Evolutionary conservation across 1,140 invertebrate genomes (phyloP).

Genomic region (Drosophila ohnishii): DNA sequence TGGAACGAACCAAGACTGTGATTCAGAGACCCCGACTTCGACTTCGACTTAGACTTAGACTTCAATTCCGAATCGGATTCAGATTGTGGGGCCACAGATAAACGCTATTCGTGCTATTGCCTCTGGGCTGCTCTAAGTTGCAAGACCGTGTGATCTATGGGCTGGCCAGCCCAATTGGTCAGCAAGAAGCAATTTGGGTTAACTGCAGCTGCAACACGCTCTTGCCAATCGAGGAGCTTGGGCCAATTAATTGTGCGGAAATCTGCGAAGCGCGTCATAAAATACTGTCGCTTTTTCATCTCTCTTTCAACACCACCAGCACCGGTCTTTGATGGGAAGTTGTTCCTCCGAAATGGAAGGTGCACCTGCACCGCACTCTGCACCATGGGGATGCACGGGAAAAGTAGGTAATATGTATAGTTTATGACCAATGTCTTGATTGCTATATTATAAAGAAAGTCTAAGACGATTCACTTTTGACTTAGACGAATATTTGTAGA

Average conservation of each 20-base stretch:
- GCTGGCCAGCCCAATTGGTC: slow-evolving; percentile 51
- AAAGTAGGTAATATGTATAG: not conserved
- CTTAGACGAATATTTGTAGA: not conserved
- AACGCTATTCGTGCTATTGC: slow-evolving; percentile 63
- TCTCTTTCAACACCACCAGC: slow-evolving; percentile 27
- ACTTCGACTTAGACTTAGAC: not conserved
- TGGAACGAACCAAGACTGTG: slow-evolving; percentile 44
- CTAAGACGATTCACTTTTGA: not conserved
- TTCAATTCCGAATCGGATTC: slow-evolving; percentile 8
- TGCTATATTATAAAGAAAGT: not conserved
- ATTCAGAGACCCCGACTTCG: slow-evolving; percentile 10
- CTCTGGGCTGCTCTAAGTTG: slow-evolving; percentile 31
- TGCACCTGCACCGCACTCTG: slow-evolving; percentile 26
- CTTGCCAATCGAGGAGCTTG: slow-evolving; percentile 15
- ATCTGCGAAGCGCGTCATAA: slow-evolving; percentile 59
- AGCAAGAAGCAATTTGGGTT: slow-evolving; percentile 70
- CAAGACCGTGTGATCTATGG: slow-evolving; percentile 35
- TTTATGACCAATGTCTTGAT: not conserved
- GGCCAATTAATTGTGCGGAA: slow-evolving; percentile 71
- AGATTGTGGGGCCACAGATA: slow-evolving; percentile 37
- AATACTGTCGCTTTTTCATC: slow-evolving; percentile 69
- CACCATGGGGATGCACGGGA: slow-evolving; percentile 13
- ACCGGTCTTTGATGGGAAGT: slow-evolving; percentile 18
- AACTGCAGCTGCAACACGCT: slow-evolving; percentile 67
- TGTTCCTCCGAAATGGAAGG: slow-evolving; percentile 12